phyloP scores from a whole-genome alignment of 2,888 invertebrate genomes.

The Scaptomyza tumidula region DNA sequence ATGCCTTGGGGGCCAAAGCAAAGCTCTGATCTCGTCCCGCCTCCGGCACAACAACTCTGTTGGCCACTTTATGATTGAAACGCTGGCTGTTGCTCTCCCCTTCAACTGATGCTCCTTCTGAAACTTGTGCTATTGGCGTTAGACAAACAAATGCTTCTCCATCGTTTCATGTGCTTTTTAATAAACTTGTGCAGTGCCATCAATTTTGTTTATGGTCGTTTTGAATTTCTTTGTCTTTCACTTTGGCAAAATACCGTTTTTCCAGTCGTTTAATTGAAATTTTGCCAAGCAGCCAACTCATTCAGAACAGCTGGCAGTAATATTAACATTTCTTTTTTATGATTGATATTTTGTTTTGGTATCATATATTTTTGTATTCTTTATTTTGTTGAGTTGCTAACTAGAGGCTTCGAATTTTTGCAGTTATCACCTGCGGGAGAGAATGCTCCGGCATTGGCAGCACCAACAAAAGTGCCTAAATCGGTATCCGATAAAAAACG shows the following conservation, averaged over 20 bases:
- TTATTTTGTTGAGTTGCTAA: conserved; percentile 47
- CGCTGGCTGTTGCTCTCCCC: conserved; percentile 22
- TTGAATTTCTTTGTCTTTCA: conserved; percentile 61
- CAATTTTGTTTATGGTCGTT: conserved; percentile 78
- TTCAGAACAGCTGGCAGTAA: conserved; percentile 26
- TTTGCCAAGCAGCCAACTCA: conserved; percentile 1
- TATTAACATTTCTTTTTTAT: conserved; percentile 22
- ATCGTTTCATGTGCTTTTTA: conserved; percentile 63
- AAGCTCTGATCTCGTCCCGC: conserved; percentile 32
- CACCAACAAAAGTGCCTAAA: conserved; percentile 90
- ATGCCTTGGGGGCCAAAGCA: conserved; percentile 53
- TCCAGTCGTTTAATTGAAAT: conserved; percentile 60
- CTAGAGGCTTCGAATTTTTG: conserved; percentile 49
- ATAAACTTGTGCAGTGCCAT: conserved; percentile 75
- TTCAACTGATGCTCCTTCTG: background rate
- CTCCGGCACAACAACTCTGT: conserved; percentile 25
- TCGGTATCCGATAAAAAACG: conserved; percentile 97
- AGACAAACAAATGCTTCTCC: conserved; percentile 28
- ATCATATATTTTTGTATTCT: conserved; percentile 14
- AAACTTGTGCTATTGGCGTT: conserved; percentile 10
- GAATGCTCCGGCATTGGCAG: conserved; percentile 83
- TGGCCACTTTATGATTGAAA: conserved; percentile 72
- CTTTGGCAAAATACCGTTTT: conserved; percentile 52
- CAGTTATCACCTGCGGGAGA: conserved; percentile 66
- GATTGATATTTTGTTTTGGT: conserved; percentile 34